Conservation (phyloP, 64 coral and sea anemone genomes). For the Stichodactyla mertensii region DNA sequence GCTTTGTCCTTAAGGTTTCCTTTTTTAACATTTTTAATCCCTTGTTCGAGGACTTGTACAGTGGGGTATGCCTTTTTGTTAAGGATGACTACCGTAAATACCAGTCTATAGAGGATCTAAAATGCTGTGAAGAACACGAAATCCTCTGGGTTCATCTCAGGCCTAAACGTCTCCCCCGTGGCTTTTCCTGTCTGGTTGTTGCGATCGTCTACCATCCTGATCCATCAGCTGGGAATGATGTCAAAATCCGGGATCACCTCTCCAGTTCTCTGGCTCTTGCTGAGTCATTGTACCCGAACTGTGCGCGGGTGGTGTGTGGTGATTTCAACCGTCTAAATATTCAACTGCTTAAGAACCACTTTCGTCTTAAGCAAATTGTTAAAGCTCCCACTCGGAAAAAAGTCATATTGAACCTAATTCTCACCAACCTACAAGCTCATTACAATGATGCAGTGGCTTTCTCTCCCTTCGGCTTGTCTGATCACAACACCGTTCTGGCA, state of each 20-base stretch:
- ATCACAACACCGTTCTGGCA: slow-evolving; percentile 19
- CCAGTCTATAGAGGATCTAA: background rate
- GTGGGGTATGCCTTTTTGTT: slow-evolving; percentile 37
- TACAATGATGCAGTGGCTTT: slow-evolving; percentile 5
- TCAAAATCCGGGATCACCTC: slow-evolving; percentile 14
- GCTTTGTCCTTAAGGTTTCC: too few species aligned
- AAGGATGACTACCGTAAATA: slow-evolving; percentile 23
- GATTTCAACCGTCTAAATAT: slow-evolving; percentile 43
- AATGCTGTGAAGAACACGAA: slow-evolving; percentile 29
- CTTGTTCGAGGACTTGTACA: too few species aligned
- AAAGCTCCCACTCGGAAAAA: slow-evolving; percentile 33
- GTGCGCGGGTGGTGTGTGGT: slow-evolving; percentile 7
- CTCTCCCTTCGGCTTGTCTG: slow-evolving; percentile 39
- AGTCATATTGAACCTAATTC: slow-evolving; percentile 20
- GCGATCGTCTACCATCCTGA: slow-evolving; percentile 12
- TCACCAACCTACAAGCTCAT: slow-evolving; percentile 24
- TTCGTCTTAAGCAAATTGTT: slow-evolving; percentile 43
- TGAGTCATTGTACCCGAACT: slow-evolving; percentile 25
- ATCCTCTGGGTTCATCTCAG: slow-evolving; percentile 24
- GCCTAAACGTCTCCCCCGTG: slow-evolving; percentile 18
- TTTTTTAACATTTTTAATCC: too few species aligned
- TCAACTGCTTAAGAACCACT: slow-evolving; percentile 6
- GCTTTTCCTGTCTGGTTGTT: slow-evolving; percentile 10
- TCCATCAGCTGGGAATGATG: background rate
- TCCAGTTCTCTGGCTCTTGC: slow-evolving; percentile 8